Evolutionary conservation across 2,797 vertebrate species (phyloP).

Genomic region (Rhinatrema bivittatum): DNA sequence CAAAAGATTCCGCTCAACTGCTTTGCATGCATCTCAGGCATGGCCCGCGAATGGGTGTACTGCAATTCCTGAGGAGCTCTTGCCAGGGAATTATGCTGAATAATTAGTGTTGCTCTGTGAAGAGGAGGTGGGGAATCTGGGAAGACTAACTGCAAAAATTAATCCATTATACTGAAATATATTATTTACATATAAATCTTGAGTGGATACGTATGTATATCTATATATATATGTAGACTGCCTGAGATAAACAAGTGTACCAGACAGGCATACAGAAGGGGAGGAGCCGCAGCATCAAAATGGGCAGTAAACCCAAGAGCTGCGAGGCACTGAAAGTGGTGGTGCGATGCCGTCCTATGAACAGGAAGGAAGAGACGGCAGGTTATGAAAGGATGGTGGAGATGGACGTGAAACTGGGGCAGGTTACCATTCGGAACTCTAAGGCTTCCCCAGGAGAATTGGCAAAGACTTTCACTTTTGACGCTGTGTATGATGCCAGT

Average conservation of each 20-base stretch:
- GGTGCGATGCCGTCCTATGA: constrained; percentile 86
- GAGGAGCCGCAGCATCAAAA: constrained; percentile 16
- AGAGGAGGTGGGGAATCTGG: not conserved
- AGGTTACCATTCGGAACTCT: constrained; percentile 82
- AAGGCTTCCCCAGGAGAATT: constrained; percentile 71
- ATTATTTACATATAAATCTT: not conserved
- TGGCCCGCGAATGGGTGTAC: not conserved
- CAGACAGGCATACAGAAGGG: not conserved
- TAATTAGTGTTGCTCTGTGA: not conserved
- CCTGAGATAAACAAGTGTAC: constrained; percentile 9
- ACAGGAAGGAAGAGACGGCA: constrained; percentile 66
- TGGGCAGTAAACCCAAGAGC: constrained; percentile 61
- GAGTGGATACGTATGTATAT: not conserved
- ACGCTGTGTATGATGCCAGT: constrained; percentile 79
- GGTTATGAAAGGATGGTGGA: constrained; percentile 69
- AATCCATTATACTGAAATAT: not conserved
- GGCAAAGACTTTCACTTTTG: constrained; percentile 89
- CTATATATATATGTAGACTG: not conserved
- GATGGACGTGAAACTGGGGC: constrained; percentile 81
- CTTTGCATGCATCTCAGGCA: not conserved
- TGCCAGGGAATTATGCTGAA: not conserved
- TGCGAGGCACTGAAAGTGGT: constrained; percentile 88
- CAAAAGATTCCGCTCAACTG: not conserved
- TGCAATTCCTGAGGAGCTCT: not conserved
- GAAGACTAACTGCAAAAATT: too few relatives aligned